Percentiles rank a stretch among this genome's conserved stretches.
Evolutionary conservation across 1,140 invertebrate genomes (phyloP).

Genomic region (Chymomyza costata): DNA sequence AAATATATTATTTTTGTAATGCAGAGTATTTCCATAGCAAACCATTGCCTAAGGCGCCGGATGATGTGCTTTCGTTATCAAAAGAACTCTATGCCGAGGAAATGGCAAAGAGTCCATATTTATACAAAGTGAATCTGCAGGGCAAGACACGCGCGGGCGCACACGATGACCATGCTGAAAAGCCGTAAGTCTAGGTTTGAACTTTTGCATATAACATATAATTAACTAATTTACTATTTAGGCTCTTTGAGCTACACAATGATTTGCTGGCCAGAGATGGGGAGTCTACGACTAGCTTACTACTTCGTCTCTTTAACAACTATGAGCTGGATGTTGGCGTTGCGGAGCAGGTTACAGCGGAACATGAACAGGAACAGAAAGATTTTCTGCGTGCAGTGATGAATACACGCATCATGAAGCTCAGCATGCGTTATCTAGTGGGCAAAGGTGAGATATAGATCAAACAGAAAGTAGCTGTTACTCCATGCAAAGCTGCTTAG

Average conservation of each 20-base stretch:
- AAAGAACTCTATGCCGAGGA: conserved; percentile 55
- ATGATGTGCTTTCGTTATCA: conserved; percentile 49
- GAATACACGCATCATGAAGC: conserved; percentile 83
- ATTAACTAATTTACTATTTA: conserved; percentile 10
- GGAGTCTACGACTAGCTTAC: conserved; percentile 80
- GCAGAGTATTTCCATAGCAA: conserved; percentile 58
- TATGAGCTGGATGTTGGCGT: conserved; percentile 83
- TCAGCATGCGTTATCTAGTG: conserved; percentile 77
- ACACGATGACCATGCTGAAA: conserved; percentile 81
- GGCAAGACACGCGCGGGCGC: conserved; percentile 81
- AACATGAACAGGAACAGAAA: conserved; percentile 84
- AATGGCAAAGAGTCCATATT: conserved; percentile 41
- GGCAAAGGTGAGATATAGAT: conserved; percentile 65
- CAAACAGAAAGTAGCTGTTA: too few species aligned
- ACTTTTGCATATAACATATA: not conserved
- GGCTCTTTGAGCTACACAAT: conserved; percentile 59
- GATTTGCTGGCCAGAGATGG: conserved; percentile 55
- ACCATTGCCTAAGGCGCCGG: conserved; percentile 40
- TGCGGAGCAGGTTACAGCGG: conserved; percentile 84
- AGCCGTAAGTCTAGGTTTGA: conserved; percentile 78
- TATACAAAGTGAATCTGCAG: conserved; percentile 76
- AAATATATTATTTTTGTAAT: not conserved
- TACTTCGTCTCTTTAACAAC: conserved; percentile 83
- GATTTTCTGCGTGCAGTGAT: conserved; percentile 85
- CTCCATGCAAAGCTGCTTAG: too few species aligned